Percentiles rank a stretch among this genome's conserved stretches.
Conservation (phyloP, 2,888 invertebrate species). For the Drosophila mimetica region DNA sequence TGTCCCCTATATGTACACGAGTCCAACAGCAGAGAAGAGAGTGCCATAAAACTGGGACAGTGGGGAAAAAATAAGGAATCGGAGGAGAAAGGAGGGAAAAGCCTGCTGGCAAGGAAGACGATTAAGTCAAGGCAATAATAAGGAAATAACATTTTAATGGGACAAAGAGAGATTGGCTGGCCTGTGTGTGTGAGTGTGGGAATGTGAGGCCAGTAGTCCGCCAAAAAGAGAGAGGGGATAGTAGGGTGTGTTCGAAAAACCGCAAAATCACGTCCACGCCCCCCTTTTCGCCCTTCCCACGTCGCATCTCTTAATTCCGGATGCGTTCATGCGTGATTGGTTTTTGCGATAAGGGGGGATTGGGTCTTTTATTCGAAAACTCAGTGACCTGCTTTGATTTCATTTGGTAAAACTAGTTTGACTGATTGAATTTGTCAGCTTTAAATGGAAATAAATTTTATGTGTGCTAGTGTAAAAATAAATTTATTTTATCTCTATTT, state of each 20-base stretch:
- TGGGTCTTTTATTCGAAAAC: slow-evolving; percentile 18
- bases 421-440: background rate
- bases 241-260: slow-evolving; percentile 20
- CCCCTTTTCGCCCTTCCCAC: background rate
- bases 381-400: slow-evolving; percentile 30
- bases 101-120: slow-evolving; percentile 58
- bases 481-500: background rate
- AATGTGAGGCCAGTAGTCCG: slow-evolving; percentile 7
- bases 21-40: slow-evolving; percentile 12
- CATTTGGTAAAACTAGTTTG: slow-evolving; percentile 19
- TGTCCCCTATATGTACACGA: slow-evolving; percentile 43
- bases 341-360: slow-evolving; percentile 30
- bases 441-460: background rate
- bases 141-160: slow-evolving; percentile 80
- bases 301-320: slow-evolving; percentile 23
- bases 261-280: slow-evolving; percentile 34
- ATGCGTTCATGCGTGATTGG: slow-evolving; percentile 43
- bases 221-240: background rate
- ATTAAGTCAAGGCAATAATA: slow-evolving; percentile 78
- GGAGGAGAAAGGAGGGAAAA: background rate
- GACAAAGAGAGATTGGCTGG: slow-evolving; percentile 36
- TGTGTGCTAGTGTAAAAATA: background rate
- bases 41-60: slow-evolving; percentile 40
- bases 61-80: background rate
- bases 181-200: slow-evolving; percentile 5